These are phyloP conservation scores for Pollenia amentaria DNA, from an alignment of 2,888 invertebrate species.

Conservation along the genomic window DNA sequence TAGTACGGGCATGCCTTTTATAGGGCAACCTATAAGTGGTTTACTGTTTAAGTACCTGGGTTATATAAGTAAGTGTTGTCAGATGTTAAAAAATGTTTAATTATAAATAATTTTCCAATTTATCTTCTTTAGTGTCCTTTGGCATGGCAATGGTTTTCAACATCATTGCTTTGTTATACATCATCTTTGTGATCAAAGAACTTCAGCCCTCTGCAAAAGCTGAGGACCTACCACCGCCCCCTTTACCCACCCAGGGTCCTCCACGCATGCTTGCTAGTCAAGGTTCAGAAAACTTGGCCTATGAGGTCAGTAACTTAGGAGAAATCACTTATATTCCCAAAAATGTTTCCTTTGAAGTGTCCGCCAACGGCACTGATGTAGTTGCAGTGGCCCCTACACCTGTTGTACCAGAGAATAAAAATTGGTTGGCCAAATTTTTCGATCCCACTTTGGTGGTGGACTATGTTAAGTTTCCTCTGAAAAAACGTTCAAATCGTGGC, in stretches of 20 bases:
- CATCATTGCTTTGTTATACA: conserved; percentile 82
- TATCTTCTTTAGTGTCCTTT: conserved; percentile 80
- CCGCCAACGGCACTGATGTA: conserved; percentile 74
- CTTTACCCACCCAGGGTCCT: conserved; percentile 73
- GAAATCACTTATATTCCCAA: conserved; percentile 76
- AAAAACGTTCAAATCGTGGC: conserved; percentile 81
- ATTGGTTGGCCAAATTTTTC: conserved; percentile 81
- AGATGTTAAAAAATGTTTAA: neutral
- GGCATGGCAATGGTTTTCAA: conserved; percentile 81
- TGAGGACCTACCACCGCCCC: conserved; percentile 56
- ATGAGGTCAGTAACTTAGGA: conserved; percentile 78
- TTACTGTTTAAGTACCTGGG: conserved; percentile 80
- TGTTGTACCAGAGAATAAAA: conserved; percentile 60
- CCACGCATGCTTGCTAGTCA: conserved; percentile 56
- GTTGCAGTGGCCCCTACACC: conserved; percentile 27
- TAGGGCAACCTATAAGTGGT: conserved; percentile 82
- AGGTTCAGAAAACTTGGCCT: conserved; percentile 80
- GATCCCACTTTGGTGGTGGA: conserved; percentile 83
- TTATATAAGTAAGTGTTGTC: conserved; percentile 80
- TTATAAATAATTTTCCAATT: neutral
- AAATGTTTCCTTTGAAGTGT: conserved; percentile 80
- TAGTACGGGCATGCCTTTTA: conserved; percentile 81
- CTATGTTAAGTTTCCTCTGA: conserved; percentile 81
- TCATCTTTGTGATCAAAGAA: conserved; percentile 83
- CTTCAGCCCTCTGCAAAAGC: conserved; percentile 74